Evolutionary conservation across 2,888 invertebrate species (phyloP), one percentile per base, ranked within the genome.

Genomic region (Portevinia maculata): DNA sequence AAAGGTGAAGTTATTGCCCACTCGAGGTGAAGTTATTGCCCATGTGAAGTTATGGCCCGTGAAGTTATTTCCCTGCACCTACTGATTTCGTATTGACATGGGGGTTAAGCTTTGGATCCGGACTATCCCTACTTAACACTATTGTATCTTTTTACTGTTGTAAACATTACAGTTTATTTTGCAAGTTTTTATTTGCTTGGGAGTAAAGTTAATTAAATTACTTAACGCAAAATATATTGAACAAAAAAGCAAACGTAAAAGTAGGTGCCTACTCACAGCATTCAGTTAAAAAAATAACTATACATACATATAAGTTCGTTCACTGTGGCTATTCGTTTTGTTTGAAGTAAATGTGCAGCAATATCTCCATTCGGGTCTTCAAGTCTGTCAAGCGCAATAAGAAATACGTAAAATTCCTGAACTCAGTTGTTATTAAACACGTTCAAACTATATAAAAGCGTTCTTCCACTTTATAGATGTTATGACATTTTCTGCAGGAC

Each of bases 401-500:
- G 69, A 83, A 76, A 83, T 78, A 83, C 78, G 71, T 83, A 62
- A 67, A 78, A 83, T 83, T 70, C 71, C 78, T 62, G 55, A 83
- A 67, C 71, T 83, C 67, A 76, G 67, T 65, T 83, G 67, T 78
- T 83, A 83, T 83, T 78, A 83, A 83, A 83, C 83, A 83, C 78
- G 83, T 83, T 71, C 60, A 55, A 71, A 78, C n/a, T n/a, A 71
- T 83, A 83, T 83, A 83, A 83, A 83, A 83, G 60, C 71, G 71
- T 78, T 65, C 71, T 60, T 71, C 46, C 67, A 67, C 55, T 64
- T 83, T 83, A 78, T 83, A 76, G 69, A 83, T 78, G 83, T 76
- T 83, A 78, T 83, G 83, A 83, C 71, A 83, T 83, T 78, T 83
- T 71, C 71, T 83, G 78, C 78, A 83, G 76, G 78, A 83, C 78